Evolutionary conservation across 2,797 vertebrate genomes (phyloP), one percentile per base, ranked within the genome.

Genomic region (Lates japonicus): DNA sequence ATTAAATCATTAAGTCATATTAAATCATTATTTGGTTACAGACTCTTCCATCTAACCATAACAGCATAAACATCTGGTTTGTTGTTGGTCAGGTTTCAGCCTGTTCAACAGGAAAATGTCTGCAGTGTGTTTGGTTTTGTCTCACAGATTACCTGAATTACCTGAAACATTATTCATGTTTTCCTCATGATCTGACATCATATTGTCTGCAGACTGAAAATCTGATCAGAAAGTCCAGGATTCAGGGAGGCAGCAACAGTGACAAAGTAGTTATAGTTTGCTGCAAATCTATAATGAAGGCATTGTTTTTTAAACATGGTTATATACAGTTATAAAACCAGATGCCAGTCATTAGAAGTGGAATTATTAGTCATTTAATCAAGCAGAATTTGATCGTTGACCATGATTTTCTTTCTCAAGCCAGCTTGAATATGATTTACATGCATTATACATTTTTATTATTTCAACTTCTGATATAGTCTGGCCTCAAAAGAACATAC

Each of bases 91-190:
- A 19, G 42, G 51, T 54, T 61, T 55, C 25, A 2, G 20, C 39
- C 62, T 75, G 66, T 17, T 20, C 1, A 20, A 51, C 52, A 14
- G 39, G 37, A 68, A 72, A 0, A 11, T 70, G 60, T 65, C 42
- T 74, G 48, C 22, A 33, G 46, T 16, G 49, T 52, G 0, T 62
- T 29, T n/a, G 51, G 17, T 58, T 42, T n/a, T 29, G 19, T 69
- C 52, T 51, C 4, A 4, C 20, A n/a, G n/a, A 6, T 42, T 52
- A 74, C 61, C 42, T 12, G 46, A 14, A 42, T 60, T 69, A 72
- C 29, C 37, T 80, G 72, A 55, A 57, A 79, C 1, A 0, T 20
- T 19, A 35, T 52, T 49, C 22, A 54, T 10, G 25, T 68, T 52
- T 54, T 42, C 31, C 29, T 39, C 3, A 19, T 4, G 12, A 55